Percentiles rank a stretch among this genome's conserved stretches.
Evolutionary conservation across 2,797 vertebrate genomes (phyloP).

Genomic region (Tangara arthus): DNA sequence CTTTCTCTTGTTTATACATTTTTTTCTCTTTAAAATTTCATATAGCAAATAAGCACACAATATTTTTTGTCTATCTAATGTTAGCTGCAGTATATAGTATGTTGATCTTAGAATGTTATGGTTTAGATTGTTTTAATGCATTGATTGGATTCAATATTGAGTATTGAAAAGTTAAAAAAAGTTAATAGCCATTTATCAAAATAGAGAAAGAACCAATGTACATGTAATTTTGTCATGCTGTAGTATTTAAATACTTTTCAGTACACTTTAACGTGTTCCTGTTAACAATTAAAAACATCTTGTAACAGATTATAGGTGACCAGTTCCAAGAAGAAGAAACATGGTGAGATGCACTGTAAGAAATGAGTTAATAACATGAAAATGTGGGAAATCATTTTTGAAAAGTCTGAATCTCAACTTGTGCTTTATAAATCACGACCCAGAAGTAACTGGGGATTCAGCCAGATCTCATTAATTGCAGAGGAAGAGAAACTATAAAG

Average conservation of each 20-base stretch:
- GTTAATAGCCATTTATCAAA: neutral
- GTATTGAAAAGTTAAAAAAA: neutral
- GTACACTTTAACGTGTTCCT: neutral
- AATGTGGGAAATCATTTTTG: conserved; percentile 45
- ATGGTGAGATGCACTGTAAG: neutral
- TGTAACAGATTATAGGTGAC: conserved; percentile 7
- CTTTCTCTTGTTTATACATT: neutral
- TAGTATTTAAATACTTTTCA: neutral
- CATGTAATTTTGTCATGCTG: neutral
- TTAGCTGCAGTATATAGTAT: neutral
- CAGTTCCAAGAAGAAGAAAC: conserved; percentile 24
- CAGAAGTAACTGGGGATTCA: conserved; percentile 36
- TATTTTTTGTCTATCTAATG: neutral
- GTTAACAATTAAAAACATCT: neutral
- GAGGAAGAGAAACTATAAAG: conserved; percentile 41
- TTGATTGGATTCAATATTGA: neutral
- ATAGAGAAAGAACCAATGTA: neutral
- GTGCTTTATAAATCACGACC: conserved; percentile 57
- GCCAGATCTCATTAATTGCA: conserved; percentile 64
- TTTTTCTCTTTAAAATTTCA: neutral
- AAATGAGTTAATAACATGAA: conserved; percentile 30
- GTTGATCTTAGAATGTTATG: neutral
- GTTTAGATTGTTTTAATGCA: neutral
- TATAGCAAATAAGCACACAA: neutral
- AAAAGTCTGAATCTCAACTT: conserved; percentile 26